Conservation (phyloP, 2,113 vertebrate species). For the Coptodon rendalli region DNA sequence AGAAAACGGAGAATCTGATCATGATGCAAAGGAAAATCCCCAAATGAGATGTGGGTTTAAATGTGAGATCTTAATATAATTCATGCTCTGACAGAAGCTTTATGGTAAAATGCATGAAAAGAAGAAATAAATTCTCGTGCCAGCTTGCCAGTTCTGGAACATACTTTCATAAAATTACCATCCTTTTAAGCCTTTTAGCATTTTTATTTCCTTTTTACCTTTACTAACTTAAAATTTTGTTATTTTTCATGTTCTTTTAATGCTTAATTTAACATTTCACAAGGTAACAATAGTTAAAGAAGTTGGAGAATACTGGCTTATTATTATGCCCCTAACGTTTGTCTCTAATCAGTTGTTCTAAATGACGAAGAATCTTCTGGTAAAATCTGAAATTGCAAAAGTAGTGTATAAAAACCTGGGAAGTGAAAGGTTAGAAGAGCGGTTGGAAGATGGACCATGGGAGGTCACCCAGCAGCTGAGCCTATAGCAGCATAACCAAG, state of each 20-base stretch:
- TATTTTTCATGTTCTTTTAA: background rate
- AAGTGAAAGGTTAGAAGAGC: background rate
- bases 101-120: background rate
- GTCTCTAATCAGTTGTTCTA: background rate
- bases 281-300: background rate
- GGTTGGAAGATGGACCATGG: background rate
- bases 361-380: background rate
- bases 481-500: background rate
- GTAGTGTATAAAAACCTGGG: background rate
- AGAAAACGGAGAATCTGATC: background rate
- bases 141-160: background rate
- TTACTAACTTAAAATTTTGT: background rate
- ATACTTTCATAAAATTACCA: background rate
- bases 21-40: background rate
- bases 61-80: background rate
- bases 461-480: background rate
- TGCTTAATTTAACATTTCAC: background rate
- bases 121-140: background rate
- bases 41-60: background rate
- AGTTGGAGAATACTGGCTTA: background rate
- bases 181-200: background rate
- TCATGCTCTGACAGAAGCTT: background rate
- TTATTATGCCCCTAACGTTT: background rate
- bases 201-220: fast-evolving
- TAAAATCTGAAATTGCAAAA: background rate